A percentile compares a stretch with the other conserved stretches of the same genome.
Evolutionary conservation across 2,797 vertebrate genomes (phyloP).

Genomic region (Thalassophryne amazonica): DNA sequence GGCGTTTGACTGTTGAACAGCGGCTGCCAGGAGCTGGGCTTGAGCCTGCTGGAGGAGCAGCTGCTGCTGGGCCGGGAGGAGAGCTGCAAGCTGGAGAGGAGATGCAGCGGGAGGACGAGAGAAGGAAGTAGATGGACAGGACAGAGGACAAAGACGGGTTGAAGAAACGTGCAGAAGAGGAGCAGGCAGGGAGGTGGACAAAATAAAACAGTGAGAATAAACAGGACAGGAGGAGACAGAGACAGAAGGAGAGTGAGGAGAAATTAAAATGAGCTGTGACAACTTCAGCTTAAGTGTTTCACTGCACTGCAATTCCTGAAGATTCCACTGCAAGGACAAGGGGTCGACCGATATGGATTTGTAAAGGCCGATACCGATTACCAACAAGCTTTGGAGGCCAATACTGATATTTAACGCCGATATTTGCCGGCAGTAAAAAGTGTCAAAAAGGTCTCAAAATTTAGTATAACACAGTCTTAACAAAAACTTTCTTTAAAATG

Average conservation of each 20-base stretch:
- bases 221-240: neutral
- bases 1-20: constrained; percentile 84
- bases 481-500: too few species aligned
- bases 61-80: constrained; percentile 90
- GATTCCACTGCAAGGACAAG: neutral
- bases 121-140: constrained; percentile 50
- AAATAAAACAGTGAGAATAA: neutral
- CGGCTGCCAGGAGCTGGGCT: constrained; percentile 85
- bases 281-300: neutral
- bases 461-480: too few species aligned
- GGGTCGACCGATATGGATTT: too few species aligned
- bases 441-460: too few species aligned
- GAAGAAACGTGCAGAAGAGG: too few species aligned
- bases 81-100: constrained; percentile 81
- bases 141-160: too few species aligned
- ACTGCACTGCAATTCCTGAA: neutral
- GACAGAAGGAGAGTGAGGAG: neutral
- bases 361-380: too few species aligned
- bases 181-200: neutral
- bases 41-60: constrained; percentile 87
- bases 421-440: too few species aligned
- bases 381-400: too few species aligned
- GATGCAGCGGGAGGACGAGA: neutral
- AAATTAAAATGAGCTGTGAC: too few species aligned
- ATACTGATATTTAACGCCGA: too few species aligned